These are phyloP conservation scores for Eclectus roratus DNA, from an alignment of 2,113 vertebrate species.

Conservation along the genomic window DNA sequence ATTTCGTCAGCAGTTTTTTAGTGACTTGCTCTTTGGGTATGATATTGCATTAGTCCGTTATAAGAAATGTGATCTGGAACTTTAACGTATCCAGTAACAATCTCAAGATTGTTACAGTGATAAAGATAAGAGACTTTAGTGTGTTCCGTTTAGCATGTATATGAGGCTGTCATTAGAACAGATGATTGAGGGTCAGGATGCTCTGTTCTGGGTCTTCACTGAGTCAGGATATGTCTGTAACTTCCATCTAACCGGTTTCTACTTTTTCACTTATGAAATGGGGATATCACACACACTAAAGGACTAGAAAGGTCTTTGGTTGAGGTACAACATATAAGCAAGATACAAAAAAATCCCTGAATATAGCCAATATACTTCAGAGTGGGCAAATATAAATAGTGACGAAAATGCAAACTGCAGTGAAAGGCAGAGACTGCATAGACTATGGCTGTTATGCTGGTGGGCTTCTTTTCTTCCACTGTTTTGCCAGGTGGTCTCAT, in stretches of 20 bases:
- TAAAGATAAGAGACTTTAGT: not conserved
- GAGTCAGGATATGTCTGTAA: not conserved
- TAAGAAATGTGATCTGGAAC: not conserved
- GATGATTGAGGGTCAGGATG: not conserved
- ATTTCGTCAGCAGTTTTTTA: not conserved
- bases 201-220: not conserved
- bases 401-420: accelerated
- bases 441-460: not conserved
- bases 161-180: not conserved
- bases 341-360: not conserved
- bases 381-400: not conserved
- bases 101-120: not conserved
- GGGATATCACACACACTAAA: not conserved
- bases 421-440: not conserved
- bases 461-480: not conserved
- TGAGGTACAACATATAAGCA: not conserved
- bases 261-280: not conserved
- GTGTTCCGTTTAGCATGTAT: not conserved
- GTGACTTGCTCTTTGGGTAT: not conserved
- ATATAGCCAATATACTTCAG: not conserved
- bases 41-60: not conserved
- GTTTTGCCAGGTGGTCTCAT: not conserved
- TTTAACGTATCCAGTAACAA: not conserved
- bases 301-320: not conserved
- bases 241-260: not conserved